Conservation (phyloP, 2,888 invertebrate species). For the Chrysolina oricalcia region DNA sequence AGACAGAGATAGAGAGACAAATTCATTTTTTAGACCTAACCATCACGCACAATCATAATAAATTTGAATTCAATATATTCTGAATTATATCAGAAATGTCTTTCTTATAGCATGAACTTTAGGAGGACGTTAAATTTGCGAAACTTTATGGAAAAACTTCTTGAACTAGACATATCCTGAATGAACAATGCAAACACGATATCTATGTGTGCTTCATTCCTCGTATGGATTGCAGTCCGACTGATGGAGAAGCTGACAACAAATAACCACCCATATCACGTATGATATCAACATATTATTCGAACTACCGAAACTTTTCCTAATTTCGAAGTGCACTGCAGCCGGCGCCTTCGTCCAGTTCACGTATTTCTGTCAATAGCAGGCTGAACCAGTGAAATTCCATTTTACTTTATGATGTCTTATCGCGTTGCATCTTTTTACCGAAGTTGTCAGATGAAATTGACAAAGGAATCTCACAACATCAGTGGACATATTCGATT, state of each 20-base stretch:
- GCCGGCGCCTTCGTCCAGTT: not conserved
- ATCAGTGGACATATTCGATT: not conserved
- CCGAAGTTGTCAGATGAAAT: not conserved
- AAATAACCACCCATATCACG: conserved; percentile 18
- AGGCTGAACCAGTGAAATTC: conserved; percentile 9
- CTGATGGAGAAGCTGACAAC: not conserved
- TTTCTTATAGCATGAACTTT: not conserved
- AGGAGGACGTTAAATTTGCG: not conserved
- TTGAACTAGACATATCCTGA: conserved; percentile 1
- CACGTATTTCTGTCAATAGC: conserved; percentile 9
- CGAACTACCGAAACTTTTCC: conserved; percentile 18
- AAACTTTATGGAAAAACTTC: conserved; percentile 1
- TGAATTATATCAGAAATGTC: too few species aligned
- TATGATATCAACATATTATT: conserved; percentile 10
- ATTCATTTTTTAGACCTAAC: too few species aligned
- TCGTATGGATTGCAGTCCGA: not conserved
- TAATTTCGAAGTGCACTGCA: conserved; percentile 15
- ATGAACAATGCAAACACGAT: conserved; percentile 9
- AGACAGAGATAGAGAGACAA: too few species aligned
- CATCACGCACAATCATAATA: too few species aligned
- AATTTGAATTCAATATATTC: too few species aligned
- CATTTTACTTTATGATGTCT: conserved; percentile 12
- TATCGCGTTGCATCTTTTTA: conserved; percentile 12
- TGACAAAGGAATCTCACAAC: not conserved
- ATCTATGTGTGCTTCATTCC: conserved; percentile 4